Conservation (phyloP, 2,113 vertebrate species). For the Bostrychus sinensis region DNA sequence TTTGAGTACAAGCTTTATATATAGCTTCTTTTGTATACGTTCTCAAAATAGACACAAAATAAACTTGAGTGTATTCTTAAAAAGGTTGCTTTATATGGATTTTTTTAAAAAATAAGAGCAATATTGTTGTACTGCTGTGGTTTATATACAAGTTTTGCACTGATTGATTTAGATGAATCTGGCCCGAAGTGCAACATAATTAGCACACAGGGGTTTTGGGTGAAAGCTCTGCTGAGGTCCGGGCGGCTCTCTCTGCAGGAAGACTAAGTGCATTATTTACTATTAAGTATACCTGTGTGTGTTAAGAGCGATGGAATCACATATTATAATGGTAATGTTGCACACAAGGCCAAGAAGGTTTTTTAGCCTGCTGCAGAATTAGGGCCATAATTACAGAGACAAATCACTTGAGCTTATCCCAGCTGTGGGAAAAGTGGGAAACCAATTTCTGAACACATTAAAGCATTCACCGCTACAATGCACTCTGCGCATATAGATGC, state of each 20-base stretch:
- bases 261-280: conserved; percentile 57
- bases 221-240: conserved; percentile 25
- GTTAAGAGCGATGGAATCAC: conserved; percentile 57
- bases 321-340: conserved; percentile 50
- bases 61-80: too few relatives aligned
- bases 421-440: conserved; percentile 55
- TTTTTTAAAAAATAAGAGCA: too few relatives aligned
- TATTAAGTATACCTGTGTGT: conserved; percentile 49
- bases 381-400: conserved; percentile 65
- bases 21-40: too few relatives aligned
- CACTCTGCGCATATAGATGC: conserved; percentile 12
- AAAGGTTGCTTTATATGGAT: too few relatives aligned
- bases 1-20: too few relatives aligned
- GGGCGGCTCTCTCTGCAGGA: conserved; percentile 34
- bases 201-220: conserved; percentile 43
- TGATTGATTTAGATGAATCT: conserved; percentile 63
- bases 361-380: conserved; percentile 49
- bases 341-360: conserved; percentile 43
- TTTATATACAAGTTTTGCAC: conserved; percentile 12
- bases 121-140: background rate
- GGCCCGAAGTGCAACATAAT: conserved; percentile 55
- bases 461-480: conserved; percentile 21
- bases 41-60: too few relatives aligned
- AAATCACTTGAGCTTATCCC: conserved; percentile 66
- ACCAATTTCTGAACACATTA: conserved; percentile 57